A percentile compares a stretch with the other conserved stretches of the same genome.
Conservation (phyloP, 2,113 vertebrate genomes). For the Pterocles gutturalis region DNA sequence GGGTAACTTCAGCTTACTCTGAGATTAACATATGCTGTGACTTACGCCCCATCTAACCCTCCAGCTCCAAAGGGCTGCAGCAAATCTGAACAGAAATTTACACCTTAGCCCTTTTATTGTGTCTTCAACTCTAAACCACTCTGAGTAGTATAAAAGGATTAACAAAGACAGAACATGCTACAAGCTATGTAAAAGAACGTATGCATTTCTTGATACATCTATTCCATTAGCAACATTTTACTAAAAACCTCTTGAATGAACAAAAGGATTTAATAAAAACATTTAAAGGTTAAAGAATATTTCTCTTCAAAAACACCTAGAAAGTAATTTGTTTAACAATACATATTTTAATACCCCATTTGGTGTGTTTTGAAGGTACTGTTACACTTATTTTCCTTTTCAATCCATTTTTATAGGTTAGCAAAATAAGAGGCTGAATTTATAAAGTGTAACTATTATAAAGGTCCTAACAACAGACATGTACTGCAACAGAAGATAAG, state of each 20-base stretch:
- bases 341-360: constrained; percentile 6
- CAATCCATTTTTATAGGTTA: constrained; percentile 51
- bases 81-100: not conserved
- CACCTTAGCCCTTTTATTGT: not conserved
- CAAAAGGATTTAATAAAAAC: constrained; percentile 37
- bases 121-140: not conserved
- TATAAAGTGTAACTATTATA: constrained; percentile 67
- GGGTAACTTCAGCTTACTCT: not conserved
- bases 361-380: not conserved
- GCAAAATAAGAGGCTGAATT: constrained; percentile 59
- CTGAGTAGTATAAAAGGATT: not conserved
- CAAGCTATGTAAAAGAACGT: not conserved
- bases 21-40: not conserved
- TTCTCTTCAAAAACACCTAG: constrained; percentile 31
- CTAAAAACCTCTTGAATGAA: constrained; percentile 63
- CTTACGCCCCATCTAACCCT: not conserved
- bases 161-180: not conserved
- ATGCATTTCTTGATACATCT: not conserved
- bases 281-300: constrained; percentile 5
- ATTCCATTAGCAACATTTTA: not conserved
- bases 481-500: constrained; percentile 71
- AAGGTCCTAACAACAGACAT: constrained; percentile 56
- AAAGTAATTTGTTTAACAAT: constrained; percentile 58
- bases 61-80: not conserved
- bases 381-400: constrained; percentile 50